Base-by-base conservation (phyloP, 1,140 invertebrate species). In the Drosophila saltans region DNA sequence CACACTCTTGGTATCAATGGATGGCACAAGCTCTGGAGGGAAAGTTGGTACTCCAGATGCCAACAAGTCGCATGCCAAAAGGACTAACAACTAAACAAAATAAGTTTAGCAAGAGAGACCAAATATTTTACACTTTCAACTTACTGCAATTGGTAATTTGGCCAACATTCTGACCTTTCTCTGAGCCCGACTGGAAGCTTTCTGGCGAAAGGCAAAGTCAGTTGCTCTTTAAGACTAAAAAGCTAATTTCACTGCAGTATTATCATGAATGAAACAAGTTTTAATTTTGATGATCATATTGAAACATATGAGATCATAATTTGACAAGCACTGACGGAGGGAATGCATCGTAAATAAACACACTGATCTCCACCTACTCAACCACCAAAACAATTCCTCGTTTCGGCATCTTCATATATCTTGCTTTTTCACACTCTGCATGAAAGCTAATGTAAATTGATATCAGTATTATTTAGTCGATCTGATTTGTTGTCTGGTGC, bases 161-260 rank as follows among this genome's bases (percentile, higher is more conserved):
- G 5, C 3, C 24, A 28, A n/a, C 69, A 77, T 77, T 60, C 21
- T 77, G 74, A 76, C 43, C 60, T 39, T 56, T 52, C 74, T 45
- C 45, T 16, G 8, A 40, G 74, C 43, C 28, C 55, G 55, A 76
- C 62, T 24, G 16, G 3, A 61, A 60, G 59, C 73, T 76, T 57
- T 61, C 30, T 60, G 33, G 3, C 9, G 30, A 11, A 10, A 58
- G 21, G 24, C 26, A 33, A 6, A 11, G 26, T n/a, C 28, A 58
- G 16, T 52, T 58, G 56, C 58, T 36, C 21, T n/a, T 48, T 36
- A 39, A 69, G 58, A 65, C 72, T 30, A 45, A 58, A 39, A 21
- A 11, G 24, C 33, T 6, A 7, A 4, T 30, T 4, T 30, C 3
- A 36, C 3, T 36, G 33, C 33, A 36, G 6, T 36, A 33, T 16